These are phyloP conservation scores for Hemicrepidius hirtus DNA, from an alignment of 2,888 invertebrate species.

Conservation along the genomic window DNA sequence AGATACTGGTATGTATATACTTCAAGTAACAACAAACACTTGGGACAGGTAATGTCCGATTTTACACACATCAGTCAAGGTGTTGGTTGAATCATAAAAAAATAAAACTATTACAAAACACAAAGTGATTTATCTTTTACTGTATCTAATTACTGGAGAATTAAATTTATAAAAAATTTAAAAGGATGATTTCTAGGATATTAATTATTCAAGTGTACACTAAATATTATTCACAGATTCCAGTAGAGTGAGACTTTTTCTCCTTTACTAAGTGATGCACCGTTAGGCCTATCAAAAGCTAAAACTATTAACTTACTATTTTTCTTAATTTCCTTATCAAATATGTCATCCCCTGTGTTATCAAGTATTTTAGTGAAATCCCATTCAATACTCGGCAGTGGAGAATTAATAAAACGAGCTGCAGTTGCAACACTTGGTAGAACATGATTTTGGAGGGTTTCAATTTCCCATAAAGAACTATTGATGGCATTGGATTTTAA, in stretches of 20 bases:
- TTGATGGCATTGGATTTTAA: constrained; percentile 86
- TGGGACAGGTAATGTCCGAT: neutral
- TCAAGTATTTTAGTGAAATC: constrained; percentile 81
- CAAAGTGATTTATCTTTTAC: constrained; percentile 5
- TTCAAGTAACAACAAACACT: neutral
- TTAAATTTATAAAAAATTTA: no score
- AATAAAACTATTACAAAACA: constrained; percentile 18
- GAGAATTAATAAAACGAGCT: constrained; percentile 82
- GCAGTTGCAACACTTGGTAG: constrained; percentile 83
- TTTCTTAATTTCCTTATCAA: constrained; percentile 85
- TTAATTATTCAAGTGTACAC: neutral
- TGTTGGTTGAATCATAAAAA: neutral
- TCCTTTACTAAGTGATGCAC: constrained; percentile 75
- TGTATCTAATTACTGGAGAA: neutral
- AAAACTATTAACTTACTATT: constrained; percentile 84
- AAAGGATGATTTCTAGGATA: no score
- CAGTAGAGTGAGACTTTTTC: constrained; percentile 83
- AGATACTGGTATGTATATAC: neutral
- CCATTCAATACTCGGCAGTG: constrained; percentile 80
- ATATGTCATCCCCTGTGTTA: constrained; percentile 79
- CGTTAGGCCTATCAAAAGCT: constrained; percentile 83
- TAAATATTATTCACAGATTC: constrained; percentile 70
- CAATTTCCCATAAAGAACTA: constrained; percentile 95
- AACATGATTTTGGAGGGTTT: constrained; percentile 83
- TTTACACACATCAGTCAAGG: constrained; percentile 20